Base-by-base conservation (phyloP, 2,888 invertebrate species). In the Bembecia ichneumoniformis region DNA sequence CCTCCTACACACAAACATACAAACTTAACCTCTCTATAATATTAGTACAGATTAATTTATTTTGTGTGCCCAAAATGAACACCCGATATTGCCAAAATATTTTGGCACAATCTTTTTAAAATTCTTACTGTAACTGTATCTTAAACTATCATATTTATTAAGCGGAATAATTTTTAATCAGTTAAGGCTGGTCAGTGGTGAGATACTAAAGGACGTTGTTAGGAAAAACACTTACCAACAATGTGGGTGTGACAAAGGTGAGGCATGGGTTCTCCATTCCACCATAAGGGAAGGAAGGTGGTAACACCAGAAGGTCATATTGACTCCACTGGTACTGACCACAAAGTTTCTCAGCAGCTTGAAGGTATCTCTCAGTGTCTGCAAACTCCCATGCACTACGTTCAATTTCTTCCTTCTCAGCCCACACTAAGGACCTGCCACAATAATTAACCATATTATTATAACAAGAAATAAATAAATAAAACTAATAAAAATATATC, bases 261-360 rank as follows among this genome's bases (percentile, higher is more conserved):
- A 98, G 81, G 71, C 97, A 97, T 0, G 98, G 98, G 87, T 98
- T 98, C 80, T 98, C 98, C 98, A 98, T 98, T 15, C 98, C 98
- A 1, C 98, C 98, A 71, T 92, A 97, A 0, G 98, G 96, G 87
- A 98, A 98, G 56, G 94, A 94, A 0, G 97, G 96, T 0, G 98
- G 98, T 67, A 98, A 88, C 40, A 98, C 94, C 36, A 98, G 82
- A 51, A 95, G 69, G 78, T 98, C 97, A 75, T 98, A 98, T 58
- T 92, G 90, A 4, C 93, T 93, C 97, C 97, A 97, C 49, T 94
- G 93, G 75, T 98, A 97, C 0, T 93, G 93, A 0, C 97, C 97
- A 68, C 96, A 93, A 54, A 97, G 82, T 2, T 90, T 89, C 71
- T 97, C 96, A 0, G 97, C 98, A 0, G 91, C 91, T 58, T 91